Evolutionary conservation across 2,113 vertebrate genomes (phyloP), one percentile per base, ranked within the genome.

Genomic region (Elephas maximus): DNA sequence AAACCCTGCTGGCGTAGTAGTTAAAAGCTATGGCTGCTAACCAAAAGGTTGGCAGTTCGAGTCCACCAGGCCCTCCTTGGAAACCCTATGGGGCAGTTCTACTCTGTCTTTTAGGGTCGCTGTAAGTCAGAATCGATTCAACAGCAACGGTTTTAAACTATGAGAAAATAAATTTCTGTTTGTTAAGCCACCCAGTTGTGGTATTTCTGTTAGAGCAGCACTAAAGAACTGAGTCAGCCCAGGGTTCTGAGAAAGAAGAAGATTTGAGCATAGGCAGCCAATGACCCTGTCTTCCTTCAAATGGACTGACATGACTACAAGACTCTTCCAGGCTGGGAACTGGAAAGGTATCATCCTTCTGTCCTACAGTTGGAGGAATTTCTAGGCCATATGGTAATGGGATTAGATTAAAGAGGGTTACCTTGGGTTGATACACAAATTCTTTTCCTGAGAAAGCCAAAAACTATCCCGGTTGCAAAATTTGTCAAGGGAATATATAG

Each of bases 391-490:
- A 41, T 28, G 20, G 1, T 33, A 80, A 74, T 94, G 21, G 26
- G 14, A 53, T 91, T 28, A 37, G 48, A 78, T 8, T 74, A n/a
- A 85, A 91, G 81, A 62, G 12, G n/a, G 62, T 81, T 57, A 44
- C 78, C 4, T 45, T 24, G 33, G 62, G 8, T 18, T 33, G 65
- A 57, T 84, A 24, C 67, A 44, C 28, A 63, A 67, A 76, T 91
- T 11, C 74, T 57, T 57, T 93, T 92, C 71, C 62, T 14, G 26
- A 60, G 87, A 74, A 93, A 79, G 37, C 69, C 74, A 65, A 73
- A 91, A 87, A 51, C 69, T 86, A 7, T 80, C 41, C 73, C 81
- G 81, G 17, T 53, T 83, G 41, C 96, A 76, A 62, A 74, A 96
- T 96, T 83, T 96, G 82, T 90, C 78, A 53, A 67, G 67, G 63